Evolutionary conservation across 2,797 vertebrate genomes (phyloP), one percentile per base, ranked within the genome.

Genomic region (Danio aesculapii): DNA sequence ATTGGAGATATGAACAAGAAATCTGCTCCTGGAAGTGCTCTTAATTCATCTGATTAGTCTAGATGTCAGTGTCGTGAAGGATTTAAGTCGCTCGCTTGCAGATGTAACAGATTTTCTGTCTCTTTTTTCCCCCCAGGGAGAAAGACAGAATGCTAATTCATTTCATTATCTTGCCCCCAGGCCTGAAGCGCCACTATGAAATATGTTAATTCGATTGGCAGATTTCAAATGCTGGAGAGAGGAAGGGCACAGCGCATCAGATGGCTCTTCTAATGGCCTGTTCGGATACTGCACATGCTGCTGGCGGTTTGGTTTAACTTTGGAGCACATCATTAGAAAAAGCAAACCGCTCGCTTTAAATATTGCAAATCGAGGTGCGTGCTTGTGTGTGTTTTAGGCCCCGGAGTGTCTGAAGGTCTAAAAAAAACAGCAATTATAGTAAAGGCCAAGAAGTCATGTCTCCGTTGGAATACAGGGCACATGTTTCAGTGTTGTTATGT

Each of bases 121-220:
- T 41, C 64, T 49, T 75, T 74, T 30, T 30, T 30, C 30, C 44
- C 62, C 77, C 39, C 43, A 39, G 71, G 79, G 49, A 81, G 41
- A 66, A 41, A 81, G 64, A 82, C 19, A 41, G 14, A 84, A 79
- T 75, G 62, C 47, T 72, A 84, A 81, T 73, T 73, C 55, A 70
- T 79, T 87, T 85, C 46, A 84, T 84, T 85, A 80, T 84, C 68
- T 64, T 80, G 77, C 79, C 79, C 80, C 68, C 44, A 57, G 72
- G 76, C 76, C 63, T 47, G 70, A 66, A 66, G 41, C 57, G 53
- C 21, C 70, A 82, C 73, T 62, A 17, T 82, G 77, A 84, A 75
- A 77, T 76, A 86, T 84, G 79, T 77, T 77, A 84, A 84, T 84
- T 71, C 63, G 77, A 83, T 69, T 68, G 69, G 76, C 63, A 66